phyloP scores from a whole-genome alignment of 2,797 vertebrate genomes.

The Petrocephalus sullivani region DNA sequence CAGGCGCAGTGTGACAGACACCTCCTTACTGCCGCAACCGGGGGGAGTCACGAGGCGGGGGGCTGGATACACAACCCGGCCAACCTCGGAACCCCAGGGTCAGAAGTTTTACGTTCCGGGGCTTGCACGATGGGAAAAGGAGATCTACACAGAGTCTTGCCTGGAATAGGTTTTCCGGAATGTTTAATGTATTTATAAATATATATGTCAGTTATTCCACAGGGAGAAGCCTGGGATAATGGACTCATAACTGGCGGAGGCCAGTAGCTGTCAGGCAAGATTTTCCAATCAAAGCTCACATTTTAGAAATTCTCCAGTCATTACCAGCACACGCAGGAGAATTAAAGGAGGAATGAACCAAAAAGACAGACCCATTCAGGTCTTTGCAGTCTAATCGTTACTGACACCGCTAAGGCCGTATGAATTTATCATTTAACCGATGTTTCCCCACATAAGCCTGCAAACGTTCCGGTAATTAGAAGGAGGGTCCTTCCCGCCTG shows the following conservation, averaged over 20 bases:
- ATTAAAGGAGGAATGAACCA: slow-evolving; percentile 30
- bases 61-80: no score
- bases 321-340: slow-evolving; percentile 25
- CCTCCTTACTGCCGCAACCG: slow-evolving; percentile 35
- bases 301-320: slow-evolving; percentile 28
- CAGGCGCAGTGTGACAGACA: slow-evolving; percentile 61
- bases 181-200: slow-evolving; percentile 10
- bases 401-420: slow-evolving; percentile 34
- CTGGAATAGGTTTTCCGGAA: neutral
- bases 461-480: slow-evolving; percentile 44
- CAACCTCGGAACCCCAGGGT: slow-evolving; percentile 31
- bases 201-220: neutral
- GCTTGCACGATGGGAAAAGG: slow-evolving; percentile 19
- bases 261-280: slow-evolving; percentile 17
- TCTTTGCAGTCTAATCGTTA: slow-evolving; percentile 32
- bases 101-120: slow-evolving; percentile 58
- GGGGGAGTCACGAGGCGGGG: slow-evolving; percentile 37
- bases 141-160: neutral
- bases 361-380: slow-evolving; percentile 37
- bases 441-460: slow-evolving; percentile 39
- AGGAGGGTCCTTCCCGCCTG: slow-evolving; percentile 5
- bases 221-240: slow-evolving; percentile 16
- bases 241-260: slow-evolving; percentile 21
- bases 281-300: slow-evolving; percentile 31
- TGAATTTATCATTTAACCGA: slow-evolving; percentile 39